Evolutionary conservation across 2,113 vertebrate species (phyloP).

Genomic region (Desmodus rotundus): DNA sequence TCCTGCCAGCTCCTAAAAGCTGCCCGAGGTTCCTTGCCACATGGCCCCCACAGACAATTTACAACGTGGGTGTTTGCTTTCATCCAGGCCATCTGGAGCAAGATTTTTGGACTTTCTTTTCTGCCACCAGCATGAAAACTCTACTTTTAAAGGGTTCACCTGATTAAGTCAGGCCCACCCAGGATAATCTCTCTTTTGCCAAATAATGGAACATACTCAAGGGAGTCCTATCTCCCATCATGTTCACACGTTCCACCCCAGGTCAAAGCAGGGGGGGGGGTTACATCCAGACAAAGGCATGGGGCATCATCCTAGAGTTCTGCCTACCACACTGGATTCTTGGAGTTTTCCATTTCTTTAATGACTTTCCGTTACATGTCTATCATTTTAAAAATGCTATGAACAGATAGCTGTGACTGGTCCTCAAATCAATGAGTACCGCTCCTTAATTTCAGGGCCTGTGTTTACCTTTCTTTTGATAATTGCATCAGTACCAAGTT

Average conservation of each 20-base stretch:
- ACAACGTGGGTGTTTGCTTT: neutral
- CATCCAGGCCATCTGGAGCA: neutral
- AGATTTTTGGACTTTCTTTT: neutral
- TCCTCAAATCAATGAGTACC: neutral
- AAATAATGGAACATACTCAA: neutral
- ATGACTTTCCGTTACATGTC: neutral
- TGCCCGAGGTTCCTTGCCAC: neutral
- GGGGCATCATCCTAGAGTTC: neutral
- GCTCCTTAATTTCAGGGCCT: neutral
- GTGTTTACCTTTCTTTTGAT: neutral
- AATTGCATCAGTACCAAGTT: neutral
- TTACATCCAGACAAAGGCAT: neutral
- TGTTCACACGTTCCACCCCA: neutral
- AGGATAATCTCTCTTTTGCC: neutral
- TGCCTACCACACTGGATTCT: neutral
- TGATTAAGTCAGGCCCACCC: neutral
- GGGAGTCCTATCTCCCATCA: neutral
- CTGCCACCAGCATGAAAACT: neutral
- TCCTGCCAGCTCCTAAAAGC: neutral
- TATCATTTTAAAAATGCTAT: neutral
- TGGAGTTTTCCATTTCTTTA: neutral
- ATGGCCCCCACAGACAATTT: neutral
- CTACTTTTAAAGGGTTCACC: neutral
- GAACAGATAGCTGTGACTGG: neutral
- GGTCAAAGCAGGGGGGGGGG: neutral